A percentile compares a stretch with the other conserved stretches of the same genome.
Evolutionary conservation across 2,888 invertebrate species (phyloP).

Genomic region (Athrips mouffetella): DNA sequence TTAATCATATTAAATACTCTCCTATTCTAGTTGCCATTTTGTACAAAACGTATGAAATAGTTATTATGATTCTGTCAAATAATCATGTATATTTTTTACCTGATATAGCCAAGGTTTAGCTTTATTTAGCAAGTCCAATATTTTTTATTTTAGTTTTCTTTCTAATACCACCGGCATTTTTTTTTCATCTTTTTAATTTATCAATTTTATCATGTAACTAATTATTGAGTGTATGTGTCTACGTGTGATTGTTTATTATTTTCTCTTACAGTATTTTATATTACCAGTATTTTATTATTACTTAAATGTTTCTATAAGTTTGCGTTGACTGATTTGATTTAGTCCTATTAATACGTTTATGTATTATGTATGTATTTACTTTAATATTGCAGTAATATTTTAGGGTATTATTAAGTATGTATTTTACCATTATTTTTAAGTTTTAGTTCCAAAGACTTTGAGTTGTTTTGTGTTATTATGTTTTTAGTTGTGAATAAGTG

Average conservation of each 20-base stretch:
- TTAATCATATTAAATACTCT: background rate
- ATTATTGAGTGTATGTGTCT: conserved; percentile 1
- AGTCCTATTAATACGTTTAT: conserved; percentile 21
- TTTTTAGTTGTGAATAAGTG: conserved; percentile 27
- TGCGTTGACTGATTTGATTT: conserved; percentile 20
- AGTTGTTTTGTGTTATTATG: conserved; percentile 33
- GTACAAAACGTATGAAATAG: background rate
- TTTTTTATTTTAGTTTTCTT: background rate
- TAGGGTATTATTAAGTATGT: conserved; percentile 9
- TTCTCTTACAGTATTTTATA: conserved; percentile 24
- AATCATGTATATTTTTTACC: background rate
- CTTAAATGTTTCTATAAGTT: conserved; percentile 21
- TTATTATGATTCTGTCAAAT: conserved; percentile 1
- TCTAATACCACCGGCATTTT: background rate
- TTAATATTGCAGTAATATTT: conserved; percentile 12
- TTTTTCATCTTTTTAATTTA: conserved; percentile 3
- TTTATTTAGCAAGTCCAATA: background rate
- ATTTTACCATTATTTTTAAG: conserved; percentile 49
- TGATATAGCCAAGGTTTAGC: conserved; percentile 1
- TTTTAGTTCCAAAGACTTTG: conserved; percentile 66
- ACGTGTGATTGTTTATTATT: conserved; percentile 6
- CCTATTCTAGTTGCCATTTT: conserved; percentile 1
- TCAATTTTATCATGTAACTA: background rate
- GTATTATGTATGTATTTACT: conserved; percentile 27
- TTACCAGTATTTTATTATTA: conserved; percentile 15